These are phyloP conservation scores for Labrus mixtus DNA, from an alignment of 2,113 vertebrate species.

Conservation along the genomic window DNA sequence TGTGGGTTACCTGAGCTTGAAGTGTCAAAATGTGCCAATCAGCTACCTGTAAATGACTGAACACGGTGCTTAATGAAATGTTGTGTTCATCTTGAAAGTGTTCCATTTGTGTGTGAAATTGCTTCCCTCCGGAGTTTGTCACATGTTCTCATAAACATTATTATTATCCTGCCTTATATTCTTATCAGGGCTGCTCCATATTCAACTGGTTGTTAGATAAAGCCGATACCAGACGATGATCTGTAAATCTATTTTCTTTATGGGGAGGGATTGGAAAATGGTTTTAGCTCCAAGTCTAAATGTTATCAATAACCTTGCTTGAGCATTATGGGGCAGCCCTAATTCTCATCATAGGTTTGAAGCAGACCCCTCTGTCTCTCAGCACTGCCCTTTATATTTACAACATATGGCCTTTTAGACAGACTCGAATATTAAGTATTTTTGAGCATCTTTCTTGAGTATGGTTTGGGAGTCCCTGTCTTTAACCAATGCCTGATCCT, in stretches of 20 bases:
- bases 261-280: too few species aligned
- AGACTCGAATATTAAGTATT: neutral
- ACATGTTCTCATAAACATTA: slow-evolving; percentile 46
- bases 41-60: slow-evolving; percentile 54
- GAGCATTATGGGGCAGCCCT: neutral
- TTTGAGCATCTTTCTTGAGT: neutral
- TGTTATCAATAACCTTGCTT: too few species aligned
- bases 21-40: slow-evolving; percentile 27
- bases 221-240: too few species aligned
- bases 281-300: too few species aligned
- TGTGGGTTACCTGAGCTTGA: slow-evolving; percentile 29
- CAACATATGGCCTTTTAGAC: slow-evolving; percentile 24
- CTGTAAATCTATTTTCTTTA: too few species aligned
- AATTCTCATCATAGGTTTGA: slow-evolving; percentile 1
- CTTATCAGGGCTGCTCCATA: neutral
- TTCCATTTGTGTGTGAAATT: slow-evolving; percentile 51
- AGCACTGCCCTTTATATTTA: slow-evolving; percentile 10
- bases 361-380: slow-evolving; percentile 5
- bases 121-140: slow-evolving; percentile 22
- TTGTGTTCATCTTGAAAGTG: slow-evolving; percentile 60
- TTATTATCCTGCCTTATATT: slow-evolving; percentile 50
- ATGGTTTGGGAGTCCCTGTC: neutral
- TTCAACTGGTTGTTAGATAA: too few species aligned
- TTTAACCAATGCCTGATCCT: slow-evolving; percentile 8
- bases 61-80: slow-evolving; percentile 78